Evolutionary conservation across 2,888 invertebrate species (phyloP).

Genomic region (Epicampocera succincta): DNA sequence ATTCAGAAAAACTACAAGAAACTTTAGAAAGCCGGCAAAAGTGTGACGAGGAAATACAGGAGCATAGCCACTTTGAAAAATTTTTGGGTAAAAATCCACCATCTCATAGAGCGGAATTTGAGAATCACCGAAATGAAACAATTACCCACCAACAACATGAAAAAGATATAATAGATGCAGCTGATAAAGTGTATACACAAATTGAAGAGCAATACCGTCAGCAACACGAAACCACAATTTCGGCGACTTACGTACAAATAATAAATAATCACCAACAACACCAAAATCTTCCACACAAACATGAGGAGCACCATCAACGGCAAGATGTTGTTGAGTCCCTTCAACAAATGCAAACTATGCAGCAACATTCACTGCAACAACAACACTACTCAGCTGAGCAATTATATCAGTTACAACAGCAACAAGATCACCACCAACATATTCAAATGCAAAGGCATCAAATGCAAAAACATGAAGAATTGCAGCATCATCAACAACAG

Average conservation of each 20-base stretch:
- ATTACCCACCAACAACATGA: slow-evolving; percentile 32
- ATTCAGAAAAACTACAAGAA: slow-evolving; percentile 3
- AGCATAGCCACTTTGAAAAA: slow-evolving; percentile 23
- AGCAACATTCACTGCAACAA: slow-evolving; percentile 48
- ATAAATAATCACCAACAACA: slow-evolving; percentile 50
- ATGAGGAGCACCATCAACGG: slow-evolving; percentile 35
- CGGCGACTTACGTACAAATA: slow-evolving; percentile 48
- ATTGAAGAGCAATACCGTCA: slow-evolving; percentile 62
- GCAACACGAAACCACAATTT: slow-evolving; percentile 36
- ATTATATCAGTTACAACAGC: slow-evolving; percentile 50
- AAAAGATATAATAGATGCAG: slow-evolving; percentile 55
- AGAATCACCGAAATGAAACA: slow-evolving; percentile 7
- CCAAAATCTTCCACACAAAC: slow-evolving; percentile 10
- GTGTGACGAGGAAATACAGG: neutral
- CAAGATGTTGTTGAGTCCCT: slow-evolving; percentile 27
- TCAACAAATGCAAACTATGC: slow-evolving; percentile 53
- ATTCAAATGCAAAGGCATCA: slow-evolving; percentile 70
- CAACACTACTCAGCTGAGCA: slow-evolving; percentile 49
- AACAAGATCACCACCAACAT: slow-evolving; percentile 45
- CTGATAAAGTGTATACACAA: slow-evolving; percentile 53
- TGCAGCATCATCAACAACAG: slow-evolving; percentile 44
- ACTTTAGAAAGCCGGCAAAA: slow-evolving; percentile 4
- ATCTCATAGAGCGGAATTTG: slow-evolving; percentile 17
- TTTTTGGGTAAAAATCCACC: slow-evolving; percentile 35
- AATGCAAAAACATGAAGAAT: slow-evolving; percentile 50